Conservation (phyloP, 2,888 invertebrate genomes). For the Hermaeophaga mercurialis region DNA sequence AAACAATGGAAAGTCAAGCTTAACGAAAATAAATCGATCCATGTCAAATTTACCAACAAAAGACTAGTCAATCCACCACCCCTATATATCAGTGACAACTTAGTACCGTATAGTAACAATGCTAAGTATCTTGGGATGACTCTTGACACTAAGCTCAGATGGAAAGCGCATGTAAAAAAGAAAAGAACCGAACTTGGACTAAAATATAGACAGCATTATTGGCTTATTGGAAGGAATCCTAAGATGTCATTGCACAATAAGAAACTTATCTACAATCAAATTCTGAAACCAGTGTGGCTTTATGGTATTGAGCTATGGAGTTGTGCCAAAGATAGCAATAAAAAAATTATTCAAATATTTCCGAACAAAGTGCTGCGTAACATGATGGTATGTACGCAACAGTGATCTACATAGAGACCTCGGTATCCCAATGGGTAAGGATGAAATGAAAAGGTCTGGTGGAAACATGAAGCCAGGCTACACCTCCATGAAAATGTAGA, state of each 20-base stretch:
- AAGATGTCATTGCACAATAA: not conserved
- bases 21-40: constrained; percentile 8
- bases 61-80: not conserved
- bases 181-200: not conserved
- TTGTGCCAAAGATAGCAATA: constrained; percentile 4
- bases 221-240: too few species aligned
- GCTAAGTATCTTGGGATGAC: too few species aligned
- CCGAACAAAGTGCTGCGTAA: constrained; percentile 1
- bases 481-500: not conserved
- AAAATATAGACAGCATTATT: too few species aligned
- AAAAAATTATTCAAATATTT: not conserved
- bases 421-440: not conserved
- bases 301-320: not conserved
- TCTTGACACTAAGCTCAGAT: not conserved
- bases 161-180: not conserved
- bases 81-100: too few species aligned
- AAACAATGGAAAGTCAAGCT: not conserved
- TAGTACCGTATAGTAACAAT: too few species aligned
- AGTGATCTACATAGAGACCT: constrained; percentile 7
- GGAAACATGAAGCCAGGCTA: not conserved
- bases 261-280: not conserved
- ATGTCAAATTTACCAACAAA: constrained; percentile 5
- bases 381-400: not conserved
- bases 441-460: not conserved
- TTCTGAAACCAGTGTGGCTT: not conserved